phyloP scores from a whole-genome alignment of 2,797 vertebrate species.

The Catharus ustulatus region DNA sequence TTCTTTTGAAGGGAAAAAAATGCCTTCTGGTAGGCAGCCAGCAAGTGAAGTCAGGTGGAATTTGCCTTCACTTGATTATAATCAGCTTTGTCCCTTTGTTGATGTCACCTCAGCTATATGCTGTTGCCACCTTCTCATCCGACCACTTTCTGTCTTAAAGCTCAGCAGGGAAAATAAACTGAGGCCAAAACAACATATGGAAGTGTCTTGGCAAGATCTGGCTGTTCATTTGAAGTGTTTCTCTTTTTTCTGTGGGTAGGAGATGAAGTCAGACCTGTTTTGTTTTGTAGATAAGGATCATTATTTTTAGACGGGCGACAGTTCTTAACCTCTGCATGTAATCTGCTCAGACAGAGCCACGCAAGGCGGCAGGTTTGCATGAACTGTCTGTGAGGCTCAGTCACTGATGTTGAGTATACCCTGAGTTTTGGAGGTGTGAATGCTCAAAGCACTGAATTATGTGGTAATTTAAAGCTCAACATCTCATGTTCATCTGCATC shows the following conservation, averaged over 20 bases:
- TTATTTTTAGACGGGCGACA: slow-evolving; percentile 70
- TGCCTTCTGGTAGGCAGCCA: not conserved
- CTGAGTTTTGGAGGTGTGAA: not conserved
- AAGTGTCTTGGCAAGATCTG: not conserved
- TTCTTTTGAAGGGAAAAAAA: not conserved
- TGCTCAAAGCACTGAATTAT: not conserved
- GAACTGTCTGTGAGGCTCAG: not conserved
- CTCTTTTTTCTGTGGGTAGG: not conserved
- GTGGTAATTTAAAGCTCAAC: not conserved
- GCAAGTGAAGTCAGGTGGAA: slow-evolving; percentile 10
- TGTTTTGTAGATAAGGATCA: not conserved
- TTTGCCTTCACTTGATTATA: slow-evolving; percentile 36
- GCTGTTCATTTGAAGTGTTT: not conserved
- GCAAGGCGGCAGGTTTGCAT: not conserved
- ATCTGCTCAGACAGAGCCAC: slow-evolving; percentile 47
- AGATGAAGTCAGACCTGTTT: not conserved
- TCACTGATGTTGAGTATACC: not conserved
- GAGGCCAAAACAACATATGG: not conserved
- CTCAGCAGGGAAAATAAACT: not conserved
- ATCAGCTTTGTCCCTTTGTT: slow-evolving; percentile 27
- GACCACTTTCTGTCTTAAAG: not conserved
- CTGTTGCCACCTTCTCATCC: not conserved
- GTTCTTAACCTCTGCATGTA: slow-evolving; percentile 58
- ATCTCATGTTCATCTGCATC: not conserved
- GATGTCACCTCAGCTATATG: not conserved